A percentile compares a stretch with the other conserved stretches of the same genome.
phyloP scores from a whole-genome alignment of 2,113 vertebrate species.

The Daphoenositta chrysoptera region DNA sequence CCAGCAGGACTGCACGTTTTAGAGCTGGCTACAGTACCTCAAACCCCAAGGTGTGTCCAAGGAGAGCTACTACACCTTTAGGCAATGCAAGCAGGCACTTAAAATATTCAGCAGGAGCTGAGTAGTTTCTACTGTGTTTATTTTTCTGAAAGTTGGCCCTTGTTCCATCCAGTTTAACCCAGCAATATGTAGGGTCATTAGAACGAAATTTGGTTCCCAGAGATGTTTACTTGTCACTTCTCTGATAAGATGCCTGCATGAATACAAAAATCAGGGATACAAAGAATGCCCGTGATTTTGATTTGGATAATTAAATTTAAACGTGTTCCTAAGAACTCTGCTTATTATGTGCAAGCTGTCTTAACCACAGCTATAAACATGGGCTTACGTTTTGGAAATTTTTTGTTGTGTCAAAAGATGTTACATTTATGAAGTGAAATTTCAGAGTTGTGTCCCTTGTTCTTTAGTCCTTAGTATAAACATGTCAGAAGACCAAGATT shows the following conservation, averaged over 20 bases:
- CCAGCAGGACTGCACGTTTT: background rate
- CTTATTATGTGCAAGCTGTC: background rate
- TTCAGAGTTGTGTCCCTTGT: background rate
- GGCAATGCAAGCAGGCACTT: background rate
- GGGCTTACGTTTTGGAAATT: background rate
- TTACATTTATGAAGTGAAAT: background rate
- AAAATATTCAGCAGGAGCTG: background rate
- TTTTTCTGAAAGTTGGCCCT: background rate
- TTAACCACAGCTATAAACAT: background rate
- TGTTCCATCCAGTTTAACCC: background rate
- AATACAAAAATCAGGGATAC: background rate
- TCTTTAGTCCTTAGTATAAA: background rate
- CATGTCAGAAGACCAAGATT: background rate
- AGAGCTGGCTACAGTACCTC: background rate
- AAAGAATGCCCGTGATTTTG: background rate
- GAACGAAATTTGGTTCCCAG: background rate
- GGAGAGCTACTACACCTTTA: background rate
- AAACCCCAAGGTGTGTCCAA: background rate
- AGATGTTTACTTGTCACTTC: background rate
- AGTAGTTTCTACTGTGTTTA: background rate
- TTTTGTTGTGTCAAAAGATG: background rate
- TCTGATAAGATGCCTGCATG: fast-evolving
- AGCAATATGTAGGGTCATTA: background rate
- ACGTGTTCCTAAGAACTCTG: background rate
- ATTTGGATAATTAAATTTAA: background rate